A percentile compares a stretch with the other conserved stretches of the same genome.
These are phyloP conservation scores for Lagorchestes hirsutus DNA, from an alignment of 2,797 vertebrate species.

Conservation along the genomic window DNA sequence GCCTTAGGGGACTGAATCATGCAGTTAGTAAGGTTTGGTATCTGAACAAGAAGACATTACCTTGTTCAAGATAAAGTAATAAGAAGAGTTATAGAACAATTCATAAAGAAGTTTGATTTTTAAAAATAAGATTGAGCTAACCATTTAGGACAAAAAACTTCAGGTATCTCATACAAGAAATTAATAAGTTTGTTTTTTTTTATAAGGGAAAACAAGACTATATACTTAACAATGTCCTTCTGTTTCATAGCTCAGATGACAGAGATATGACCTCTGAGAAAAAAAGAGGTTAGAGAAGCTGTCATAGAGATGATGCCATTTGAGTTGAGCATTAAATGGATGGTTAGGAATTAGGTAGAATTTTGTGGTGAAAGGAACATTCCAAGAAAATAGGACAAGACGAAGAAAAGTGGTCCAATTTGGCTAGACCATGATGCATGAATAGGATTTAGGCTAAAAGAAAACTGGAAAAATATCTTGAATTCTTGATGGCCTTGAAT, in stretches of 20 bases:
- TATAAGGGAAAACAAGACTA: background rate
- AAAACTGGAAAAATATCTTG: background rate
- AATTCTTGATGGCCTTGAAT: background rate
- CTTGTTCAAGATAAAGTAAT: background rate
- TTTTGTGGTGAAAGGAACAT: background rate
- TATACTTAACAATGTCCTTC: background rate
- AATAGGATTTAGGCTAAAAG: background rate
- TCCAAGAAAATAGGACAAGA: background rate
- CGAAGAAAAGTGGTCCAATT: background rate
- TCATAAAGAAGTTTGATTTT: background rate
- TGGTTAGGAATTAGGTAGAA: background rate
- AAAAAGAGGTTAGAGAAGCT: background rate
- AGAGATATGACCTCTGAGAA: background rate
- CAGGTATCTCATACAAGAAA: background rate
- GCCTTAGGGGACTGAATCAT: background rate
- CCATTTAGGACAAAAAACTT: background rate
- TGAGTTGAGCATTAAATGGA: background rate
- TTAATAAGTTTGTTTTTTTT: background rate
- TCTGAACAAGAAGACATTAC: background rate
- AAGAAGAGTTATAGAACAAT: background rate
- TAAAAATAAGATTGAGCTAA: background rate
- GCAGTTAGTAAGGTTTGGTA: background rate
- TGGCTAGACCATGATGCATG: background rate
- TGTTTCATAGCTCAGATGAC: background rate
- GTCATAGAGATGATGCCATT: background rate